Evolutionary conservation across 2,797 vertebrate species (phyloP).

Genomic region (Rhodeus uyekii): DNA sequence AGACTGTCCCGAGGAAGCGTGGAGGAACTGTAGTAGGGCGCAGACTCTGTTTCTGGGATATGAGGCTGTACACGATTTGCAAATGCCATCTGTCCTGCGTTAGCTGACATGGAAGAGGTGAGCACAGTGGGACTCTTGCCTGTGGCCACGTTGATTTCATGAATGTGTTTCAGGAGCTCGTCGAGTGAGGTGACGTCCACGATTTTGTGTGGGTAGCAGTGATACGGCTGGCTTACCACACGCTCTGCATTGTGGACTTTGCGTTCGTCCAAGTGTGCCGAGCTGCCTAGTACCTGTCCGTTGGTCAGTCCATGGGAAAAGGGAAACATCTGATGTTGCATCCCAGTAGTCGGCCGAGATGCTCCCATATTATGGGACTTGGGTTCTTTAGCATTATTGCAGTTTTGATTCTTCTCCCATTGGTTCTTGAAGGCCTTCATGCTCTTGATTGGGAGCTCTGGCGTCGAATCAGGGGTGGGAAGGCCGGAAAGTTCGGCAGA

Average conservation of each 20-base stretch:
- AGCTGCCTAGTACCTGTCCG: constrained; percentile 71
- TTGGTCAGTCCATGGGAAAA: constrained; percentile 75
- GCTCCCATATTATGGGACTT: constrained; percentile 71
- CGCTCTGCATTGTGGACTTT: constrained; percentile 84
- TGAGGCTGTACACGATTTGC: constrained; percentile 81
- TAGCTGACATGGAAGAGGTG: constrained; percentile 74
- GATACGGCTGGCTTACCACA: constrained; percentile 76
- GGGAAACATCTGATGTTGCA: constrained; percentile 79
- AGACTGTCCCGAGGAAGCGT: constrained; percentile 84
- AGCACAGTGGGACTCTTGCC: constrained; percentile 74
- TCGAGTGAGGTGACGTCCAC: constrained; percentile 89
- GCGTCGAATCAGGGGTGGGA: constrained; percentile 90
- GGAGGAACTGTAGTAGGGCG: constrained; percentile 82
- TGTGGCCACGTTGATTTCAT: constrained; percentile 73
- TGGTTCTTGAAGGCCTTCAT: constrained; percentile 85
- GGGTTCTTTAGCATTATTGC: constrained; percentile 89
- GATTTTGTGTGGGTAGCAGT: constrained; percentile 81
- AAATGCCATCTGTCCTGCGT: constrained; percentile 72
- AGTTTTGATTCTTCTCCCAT: constrained; percentile 92
- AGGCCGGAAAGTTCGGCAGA: constrained; percentile 85
- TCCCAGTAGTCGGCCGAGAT: constrained; percentile 74
- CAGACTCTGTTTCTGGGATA: constrained; percentile 79
- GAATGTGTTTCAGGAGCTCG: constrained; percentile 88
- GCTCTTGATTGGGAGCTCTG: constrained; percentile 88
- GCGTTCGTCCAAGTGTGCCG: constrained; percentile 77